Base-by-base conservation (phyloP, 2,888 invertebrate genomes). In the Notodonta ziczac region DNA sequence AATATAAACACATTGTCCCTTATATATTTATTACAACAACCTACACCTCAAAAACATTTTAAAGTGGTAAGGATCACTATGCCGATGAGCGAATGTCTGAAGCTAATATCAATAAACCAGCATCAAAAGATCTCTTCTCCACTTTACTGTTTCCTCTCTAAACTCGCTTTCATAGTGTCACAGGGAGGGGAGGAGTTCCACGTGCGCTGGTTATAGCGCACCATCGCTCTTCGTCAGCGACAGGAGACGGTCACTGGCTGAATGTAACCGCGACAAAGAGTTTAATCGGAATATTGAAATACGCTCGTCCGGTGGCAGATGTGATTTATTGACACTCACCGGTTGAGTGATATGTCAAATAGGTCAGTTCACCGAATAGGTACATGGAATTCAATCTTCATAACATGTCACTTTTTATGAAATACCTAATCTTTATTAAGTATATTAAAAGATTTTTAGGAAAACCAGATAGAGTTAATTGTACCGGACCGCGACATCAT, bases 141-240 rank as follows among this genome's bases (percentile, higher is more conserved):
- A n/a, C 6, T 48, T 48, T 0, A 48, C 1, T 1, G 5, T n/a
- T n/a, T 14, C 14, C n/a, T n/a, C n/a, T n/a, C 48, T 48, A n/a
- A 10, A 48, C 4, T n/a, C 10, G 5, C 2, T n/a, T 7, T 0
- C 48, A 14, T 14, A 0, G 48, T 13, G 48, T n/a, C 42, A 12
- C 42, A 9, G 42, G 42, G 42, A 42, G 42, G 42, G 8, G 42
- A 7, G 10, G 12, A 42, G 42, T 10, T 42, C 48, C 48, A n/a
- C 6, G 48, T 48, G 24, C 24, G 7, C 24, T 9, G 51, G 51
- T 51, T 24, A 8, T 24, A 9, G 51, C 10, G 51, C 24, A 7
- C 51, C 24, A 51, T 51, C 51, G 24, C 16, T 51, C 51, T 24
- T 51, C 51, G 51, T 51, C 51, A 9, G 51, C 14, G 50, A 50